Base-by-base conservation (phyloP, 2,888 invertebrate genomes). In the Biston betularia region DNA sequence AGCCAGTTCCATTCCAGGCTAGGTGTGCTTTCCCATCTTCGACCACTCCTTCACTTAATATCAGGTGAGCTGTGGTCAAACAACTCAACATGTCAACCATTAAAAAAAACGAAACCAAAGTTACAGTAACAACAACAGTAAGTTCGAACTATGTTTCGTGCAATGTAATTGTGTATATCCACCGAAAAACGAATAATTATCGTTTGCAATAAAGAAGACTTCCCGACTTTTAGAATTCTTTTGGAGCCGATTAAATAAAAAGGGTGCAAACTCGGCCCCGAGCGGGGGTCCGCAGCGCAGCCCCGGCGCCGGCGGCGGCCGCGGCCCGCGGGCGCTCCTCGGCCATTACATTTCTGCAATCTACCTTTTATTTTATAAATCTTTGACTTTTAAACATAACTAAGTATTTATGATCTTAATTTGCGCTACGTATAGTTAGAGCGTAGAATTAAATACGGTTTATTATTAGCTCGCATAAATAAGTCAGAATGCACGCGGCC, bases 161-260 rank as follows among this genome's bases (percentile, higher is more conserved):
- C 14, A 24, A 15, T 46, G 5, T 46, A 0, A 46, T 24, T 24
- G 10, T 46, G 12, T 33, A 33, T 49, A 12, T 10, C 49, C 24
- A 8, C 33, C 24, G n/a, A 49, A 49, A 34, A 46, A 8, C 15
- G 6, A 15, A 15, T 46, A 15, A 46, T 24, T 34, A 49, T 49
- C 34, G 11, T n/a, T 38, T 52, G 52, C 14, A 52, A 24, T 35
- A 38, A 58, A 58, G 1, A 38, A 49, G 14, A 42, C 38, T 55
- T 62, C 49, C 0, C 9, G 35, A 56, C 44, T 56, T 63, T n/a
- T n/a, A 12, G 44, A 14, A 50, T 56, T 50, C 9, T 15, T 50
- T 49, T n/a, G 0, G 34, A 58, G 33, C 35, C 52, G 42, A 63
- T 63, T 63, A 57, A 45, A 63, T 52, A 52, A 52, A 63, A 63